These are phyloP conservation scores for Pantala flavescens DNA, from an alignment of 1,140 invertebrate genomes.

Conservation along the genomic window DNA sequence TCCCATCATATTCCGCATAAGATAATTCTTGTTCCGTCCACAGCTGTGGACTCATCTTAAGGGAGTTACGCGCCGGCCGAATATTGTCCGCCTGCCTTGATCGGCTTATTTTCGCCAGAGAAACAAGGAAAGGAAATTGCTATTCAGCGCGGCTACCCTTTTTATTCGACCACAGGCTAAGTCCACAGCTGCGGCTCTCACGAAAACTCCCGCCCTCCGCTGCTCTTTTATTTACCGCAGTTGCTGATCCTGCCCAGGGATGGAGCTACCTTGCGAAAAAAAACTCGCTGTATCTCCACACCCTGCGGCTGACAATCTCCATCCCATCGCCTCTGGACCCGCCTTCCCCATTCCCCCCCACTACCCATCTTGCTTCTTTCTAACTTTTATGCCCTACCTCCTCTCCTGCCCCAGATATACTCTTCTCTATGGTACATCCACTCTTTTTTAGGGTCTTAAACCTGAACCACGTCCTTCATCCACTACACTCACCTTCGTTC, in stretches of 20 bases:
- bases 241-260: background rate
- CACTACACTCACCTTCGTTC: too few species aligned
- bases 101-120: background rate
- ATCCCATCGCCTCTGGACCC: background rate
- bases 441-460: too few species aligned
- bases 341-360: background rate
- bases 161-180: background rate
- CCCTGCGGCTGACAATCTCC: background rate
- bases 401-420: background rate
- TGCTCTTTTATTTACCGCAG: background rate
- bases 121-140: background rate
- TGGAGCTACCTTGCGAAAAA: background rate
- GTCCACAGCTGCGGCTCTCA: conserved; percentile 5
- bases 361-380: background rate
- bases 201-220: background rate
- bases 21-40: conserved; percentile 1
- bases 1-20: background rate
- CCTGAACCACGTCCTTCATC: too few species aligned
- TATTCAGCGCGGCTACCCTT: background rate
- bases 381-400: background rate
- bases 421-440: too few species aligned
- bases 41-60: background rate
- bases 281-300: background rate
- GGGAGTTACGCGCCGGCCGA: background rate
- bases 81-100: background rate